Conservation (phyloP, 2,113 vertebrate species). For the Aepyceros melampus region DNA sequence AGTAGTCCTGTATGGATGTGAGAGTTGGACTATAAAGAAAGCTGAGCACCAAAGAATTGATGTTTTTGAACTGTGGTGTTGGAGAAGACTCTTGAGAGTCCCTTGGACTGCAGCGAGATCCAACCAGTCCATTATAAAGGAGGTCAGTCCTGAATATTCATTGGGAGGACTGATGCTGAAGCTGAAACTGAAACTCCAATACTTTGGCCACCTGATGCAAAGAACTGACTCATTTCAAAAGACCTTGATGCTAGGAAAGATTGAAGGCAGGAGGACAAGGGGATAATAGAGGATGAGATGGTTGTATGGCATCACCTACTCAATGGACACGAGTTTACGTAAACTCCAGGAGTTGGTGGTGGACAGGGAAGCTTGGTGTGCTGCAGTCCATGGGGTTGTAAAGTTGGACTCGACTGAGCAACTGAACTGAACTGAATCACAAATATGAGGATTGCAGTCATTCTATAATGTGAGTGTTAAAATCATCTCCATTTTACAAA, state of each 20-base stretch:
- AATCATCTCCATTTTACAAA: neutral
- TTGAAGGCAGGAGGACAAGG: neutral
- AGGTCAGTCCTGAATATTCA: neutral
- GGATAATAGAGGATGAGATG: neutral
- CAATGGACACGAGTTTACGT: neutral
- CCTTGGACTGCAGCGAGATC: neutral
- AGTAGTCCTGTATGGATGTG: neutral
- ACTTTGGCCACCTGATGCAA: neutral
- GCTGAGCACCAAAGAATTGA: neutral
- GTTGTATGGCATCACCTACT: neutral
- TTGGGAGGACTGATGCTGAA: neutral
- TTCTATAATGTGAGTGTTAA: neutral
- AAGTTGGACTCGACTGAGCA: neutral
- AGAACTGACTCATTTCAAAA: neutral
- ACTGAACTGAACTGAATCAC: neutral
- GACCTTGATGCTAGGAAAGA: neutral
- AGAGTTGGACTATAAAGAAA: neutral
- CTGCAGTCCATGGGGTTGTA: neutral
- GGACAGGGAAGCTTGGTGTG: neutral
- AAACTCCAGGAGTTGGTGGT: neutral
- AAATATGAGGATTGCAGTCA: neutral
- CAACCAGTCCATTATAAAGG: neutral
- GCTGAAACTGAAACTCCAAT: neutral
- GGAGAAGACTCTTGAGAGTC: neutral
- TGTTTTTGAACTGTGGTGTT: neutral